Percentiles rank a stretch among this genome's conserved stretches.
Evolutionary conservation across 2,797 vertebrate species (phyloP).

Genomic region (Arnoldichthys spilopterus): DNA sequence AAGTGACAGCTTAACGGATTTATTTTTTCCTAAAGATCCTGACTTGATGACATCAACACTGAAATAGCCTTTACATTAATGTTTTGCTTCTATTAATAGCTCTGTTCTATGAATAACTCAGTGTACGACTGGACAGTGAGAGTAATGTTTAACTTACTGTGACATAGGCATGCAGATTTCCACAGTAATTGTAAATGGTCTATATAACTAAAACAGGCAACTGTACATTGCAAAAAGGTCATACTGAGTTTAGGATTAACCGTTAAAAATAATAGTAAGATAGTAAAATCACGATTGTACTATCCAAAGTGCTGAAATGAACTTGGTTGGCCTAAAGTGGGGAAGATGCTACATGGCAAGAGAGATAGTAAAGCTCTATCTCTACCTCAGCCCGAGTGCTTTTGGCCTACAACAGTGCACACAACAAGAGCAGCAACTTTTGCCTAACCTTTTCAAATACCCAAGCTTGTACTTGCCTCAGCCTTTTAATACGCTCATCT

Average conservation of each 20-base stretch:
- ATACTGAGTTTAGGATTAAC: no score
- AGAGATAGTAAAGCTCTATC: neutral
- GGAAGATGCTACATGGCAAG: neutral
- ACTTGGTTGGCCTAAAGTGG: neutral
- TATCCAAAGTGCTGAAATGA: neutral
- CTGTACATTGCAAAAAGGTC: no score
- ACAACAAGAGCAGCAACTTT: neutral
- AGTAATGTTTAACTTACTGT: no score
- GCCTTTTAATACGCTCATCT: conserved; percentile 3
- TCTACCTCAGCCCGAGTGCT: neutral
- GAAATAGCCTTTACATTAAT: neutral
- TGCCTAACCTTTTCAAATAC: neutral
- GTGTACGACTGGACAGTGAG: neutral
- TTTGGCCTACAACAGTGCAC: neutral
- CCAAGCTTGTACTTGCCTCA: neutral
- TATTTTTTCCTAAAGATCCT: conserved; percentile 19
- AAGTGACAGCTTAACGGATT: conserved; percentile 35
- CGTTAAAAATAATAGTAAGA: no score
- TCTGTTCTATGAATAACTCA: no score
- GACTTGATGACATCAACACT: conserved; percentile 21
- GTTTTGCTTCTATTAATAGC: conserved; percentile 6
- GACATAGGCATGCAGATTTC: no score
- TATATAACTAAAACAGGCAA: no score
- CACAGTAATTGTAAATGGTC: no score
- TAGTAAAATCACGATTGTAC: neutral